A percentile compares a stretch with the other conserved stretches of the same genome.
Conservation (phyloP, 1,140 invertebrate genomes). For the Cotesia chilonis region DNA sequence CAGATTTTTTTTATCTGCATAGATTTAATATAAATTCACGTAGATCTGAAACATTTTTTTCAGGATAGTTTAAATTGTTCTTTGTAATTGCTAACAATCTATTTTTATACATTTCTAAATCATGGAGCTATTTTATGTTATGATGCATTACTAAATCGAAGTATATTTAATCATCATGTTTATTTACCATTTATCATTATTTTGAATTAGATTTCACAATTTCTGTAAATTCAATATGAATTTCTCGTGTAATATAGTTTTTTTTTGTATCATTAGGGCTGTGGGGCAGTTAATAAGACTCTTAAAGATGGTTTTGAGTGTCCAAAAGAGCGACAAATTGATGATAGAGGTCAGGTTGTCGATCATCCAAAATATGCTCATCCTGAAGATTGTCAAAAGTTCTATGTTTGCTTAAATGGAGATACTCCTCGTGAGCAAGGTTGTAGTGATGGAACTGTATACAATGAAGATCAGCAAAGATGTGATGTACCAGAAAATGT, state of each 20-base stretch:
- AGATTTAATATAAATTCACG: too few relatives aligned
- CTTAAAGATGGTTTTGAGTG: conserved; percentile 85
- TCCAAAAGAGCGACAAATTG: conserved; percentile 74
- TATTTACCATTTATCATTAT: too few relatives aligned
- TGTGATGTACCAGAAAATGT: conserved; percentile 90
- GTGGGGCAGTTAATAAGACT: conserved; percentile 67
- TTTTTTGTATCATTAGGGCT: conserved; percentile 47
- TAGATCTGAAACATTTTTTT: too few relatives aligned
- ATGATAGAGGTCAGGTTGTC: conserved; percentile 75
- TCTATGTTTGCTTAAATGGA: conserved; percentile 89
- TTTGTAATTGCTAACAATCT: too few relatives aligned
- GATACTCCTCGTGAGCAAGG: conserved; percentile 85
- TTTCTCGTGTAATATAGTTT: not conserved
- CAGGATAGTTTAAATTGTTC: too few relatives aligned
- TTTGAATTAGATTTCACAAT: too few relatives aligned
- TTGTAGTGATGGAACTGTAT: conserved; percentile 85
- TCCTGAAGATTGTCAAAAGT: conserved; percentile 86
- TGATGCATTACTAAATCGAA: too few relatives aligned
- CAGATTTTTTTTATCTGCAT: too few relatives aligned
- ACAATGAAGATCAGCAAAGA: conserved; percentile 82
- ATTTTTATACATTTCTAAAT: not conserved
- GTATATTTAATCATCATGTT: too few relatives aligned
- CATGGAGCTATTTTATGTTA: not conserved
- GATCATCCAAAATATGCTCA: conserved; percentile 89
- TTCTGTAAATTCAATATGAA: too few relatives aligned